phyloP scores from a whole-genome alignment of 2,113 vertebrate genomes.

The Pygoscelis adeliae region DNA sequence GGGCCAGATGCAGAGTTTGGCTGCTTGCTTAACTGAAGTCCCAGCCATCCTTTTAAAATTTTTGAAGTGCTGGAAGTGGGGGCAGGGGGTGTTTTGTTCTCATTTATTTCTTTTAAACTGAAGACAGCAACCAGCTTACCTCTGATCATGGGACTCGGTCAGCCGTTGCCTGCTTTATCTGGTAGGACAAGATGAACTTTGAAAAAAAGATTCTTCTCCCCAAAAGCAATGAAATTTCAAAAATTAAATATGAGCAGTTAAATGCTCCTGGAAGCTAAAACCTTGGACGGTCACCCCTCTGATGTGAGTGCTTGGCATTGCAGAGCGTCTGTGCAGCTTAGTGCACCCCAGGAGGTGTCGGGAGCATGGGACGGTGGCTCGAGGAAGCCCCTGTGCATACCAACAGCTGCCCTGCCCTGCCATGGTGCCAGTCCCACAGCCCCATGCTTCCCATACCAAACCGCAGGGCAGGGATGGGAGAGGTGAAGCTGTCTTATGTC shows the following conservation, averaged over 20 bases:
- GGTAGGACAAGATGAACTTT: not conserved
- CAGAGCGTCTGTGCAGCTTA: not conserved
- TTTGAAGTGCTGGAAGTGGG: constrained; percentile 34
- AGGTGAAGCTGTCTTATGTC: not conserved
- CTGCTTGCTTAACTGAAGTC: constrained; percentile 33
- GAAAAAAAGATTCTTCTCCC: not conserved
- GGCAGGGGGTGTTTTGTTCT: not conserved
- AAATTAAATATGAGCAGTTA: not conserved
- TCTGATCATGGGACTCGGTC: not conserved
- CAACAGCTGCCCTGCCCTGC: not conserved
- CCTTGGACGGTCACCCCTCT: not conserved
- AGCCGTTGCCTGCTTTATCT: not conserved
- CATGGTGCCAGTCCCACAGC: rapidly evolving
- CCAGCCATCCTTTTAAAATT: constrained; percentile 41
- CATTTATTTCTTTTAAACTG: constrained; percentile 20
- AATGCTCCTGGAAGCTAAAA: not conserved
- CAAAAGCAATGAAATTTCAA: not conserved
- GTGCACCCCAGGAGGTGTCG: rapidly evolving
- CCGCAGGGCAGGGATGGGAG: rapidly evolving
- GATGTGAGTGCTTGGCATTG: rapidly evolving
- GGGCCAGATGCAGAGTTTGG: constrained; percentile 68
- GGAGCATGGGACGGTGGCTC: rapidly evolving
- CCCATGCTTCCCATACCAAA: rapidly evolving
- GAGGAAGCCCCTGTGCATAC: not conserved
- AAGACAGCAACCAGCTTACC: constrained; percentile 13